These are phyloP conservation scores for Spatulosminthurus flaviceps DNA, from an alignment of 2,888 invertebrate genomes.

Conservation along the genomic window DNA sequence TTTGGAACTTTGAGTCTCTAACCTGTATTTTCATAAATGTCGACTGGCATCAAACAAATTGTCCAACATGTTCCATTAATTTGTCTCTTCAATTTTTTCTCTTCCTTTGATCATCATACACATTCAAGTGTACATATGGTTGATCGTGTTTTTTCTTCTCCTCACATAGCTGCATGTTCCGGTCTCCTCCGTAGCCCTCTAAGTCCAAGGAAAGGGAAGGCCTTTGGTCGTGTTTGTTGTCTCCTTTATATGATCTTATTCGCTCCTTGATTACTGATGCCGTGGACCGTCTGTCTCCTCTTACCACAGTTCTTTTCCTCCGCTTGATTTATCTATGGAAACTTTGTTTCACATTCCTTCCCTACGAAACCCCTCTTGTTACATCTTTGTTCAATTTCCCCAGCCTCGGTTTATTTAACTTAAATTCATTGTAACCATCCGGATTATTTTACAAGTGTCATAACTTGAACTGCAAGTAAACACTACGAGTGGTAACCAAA, in stretches of 20 bases:
- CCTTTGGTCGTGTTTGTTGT: conserved; percentile 22
- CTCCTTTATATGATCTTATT: conserved; percentile 36
- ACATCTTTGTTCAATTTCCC: conserved; percentile 19
- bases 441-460: conserved; percentile 26
- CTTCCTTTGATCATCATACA: conserved; percentile 21
- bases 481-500: conserved; percentile 8
- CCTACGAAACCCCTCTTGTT: neutral
- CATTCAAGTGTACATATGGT: neutral
- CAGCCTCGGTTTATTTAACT: conserved; percentile 16
- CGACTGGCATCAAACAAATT: conserved; percentile 53
- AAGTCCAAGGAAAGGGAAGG: neutral
- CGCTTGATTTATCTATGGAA: conserved; percentile 31
- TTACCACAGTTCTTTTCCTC: conserved; percentile 7
- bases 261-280: conserved; percentile 36
- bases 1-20: conserved; percentile 16
- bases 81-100: conserved; percentile 48
- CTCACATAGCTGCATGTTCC: neutral
- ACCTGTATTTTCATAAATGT: conserved; percentile 51
- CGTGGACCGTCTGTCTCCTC: conserved; percentile 24
- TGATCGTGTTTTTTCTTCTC: neutral
- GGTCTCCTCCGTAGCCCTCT: neutral
- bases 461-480: neutral
- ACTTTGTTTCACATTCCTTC: conserved; percentile 22
- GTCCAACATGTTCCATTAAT: conserved; percentile 52
- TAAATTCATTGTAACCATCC: conserved; percentile 18